Base-by-base conservation (phyloP, 2,797 vertebrate genomes). In the Pipistrellus pygmaeus region DNA sequence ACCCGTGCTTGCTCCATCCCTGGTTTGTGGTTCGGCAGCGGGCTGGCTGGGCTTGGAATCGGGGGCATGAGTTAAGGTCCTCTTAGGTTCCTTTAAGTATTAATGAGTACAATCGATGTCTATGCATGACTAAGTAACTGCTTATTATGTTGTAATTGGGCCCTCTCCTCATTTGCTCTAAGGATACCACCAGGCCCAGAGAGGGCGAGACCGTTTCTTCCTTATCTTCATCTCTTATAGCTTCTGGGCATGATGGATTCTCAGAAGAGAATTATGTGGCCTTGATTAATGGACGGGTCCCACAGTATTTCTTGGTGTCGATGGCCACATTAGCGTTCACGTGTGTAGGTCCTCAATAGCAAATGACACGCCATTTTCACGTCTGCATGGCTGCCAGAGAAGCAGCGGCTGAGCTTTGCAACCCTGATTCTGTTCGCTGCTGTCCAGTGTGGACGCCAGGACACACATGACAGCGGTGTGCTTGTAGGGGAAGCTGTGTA, bases 401-500 rank as follows among this genome's bases (percentile, higher is more conserved):
- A 82, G 84, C 78, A n/a, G 8, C 18, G 18, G 71, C 44, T 14
- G 25, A 25, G 27, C 76, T 68, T 95, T 91, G 51, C 73, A 84
- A 18, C 46, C 95, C 88, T 53, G 10, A 35, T 60, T 86, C 60
- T 92, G 77, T 44, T 75, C 94, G 84, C 11, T 64, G 75, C 60
- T 44, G 18, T 53, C 35, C 68, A 69, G 35, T 48, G 3, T 55
- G 80, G 14, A 72, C 53, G 55, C 77, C 27, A 80, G 35, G 35
- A 85, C 75, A 20, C 3, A 48, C 8, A 11, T 6, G 11, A 76
- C 3, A 21, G 14, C 0, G 35, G 27, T 9, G 25, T 6, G 0
- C 62, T 30, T 75, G 10, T 18, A 66, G 71, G 6, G 14, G 57
- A 57, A 53, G 10, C 18, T 81, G 2, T 4, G 51, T 32, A 3